A percentile compares a stretch with the other conserved stretches of the same genome.
Evolutionary conservation across 2,888 invertebrate species (phyloP).

Genomic region (Machimus atricapillus): DNA sequence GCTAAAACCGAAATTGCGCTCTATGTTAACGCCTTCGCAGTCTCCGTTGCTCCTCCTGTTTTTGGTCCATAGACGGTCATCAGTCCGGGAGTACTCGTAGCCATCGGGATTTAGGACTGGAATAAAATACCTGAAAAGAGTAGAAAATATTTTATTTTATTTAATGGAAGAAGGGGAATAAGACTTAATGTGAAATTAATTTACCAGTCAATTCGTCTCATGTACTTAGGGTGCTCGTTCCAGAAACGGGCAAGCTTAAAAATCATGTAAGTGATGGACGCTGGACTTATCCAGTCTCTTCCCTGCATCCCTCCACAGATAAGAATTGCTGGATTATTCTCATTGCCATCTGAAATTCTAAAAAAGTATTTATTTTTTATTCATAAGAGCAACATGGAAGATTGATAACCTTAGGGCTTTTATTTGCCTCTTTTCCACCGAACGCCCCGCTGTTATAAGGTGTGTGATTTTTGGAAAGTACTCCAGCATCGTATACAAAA

Average conservation of each 20-base stretch:
- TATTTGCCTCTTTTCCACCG: slow-evolving; percentile 75
- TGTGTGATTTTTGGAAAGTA: slow-evolving; percentile 75
- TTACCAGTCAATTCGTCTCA: slow-evolving; percentile 82
- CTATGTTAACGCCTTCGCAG: slow-evolving; percentile 80
- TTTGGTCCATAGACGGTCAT: slow-evolving; percentile 84
- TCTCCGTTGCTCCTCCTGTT: slow-evolving; percentile 69
- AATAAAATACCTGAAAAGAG: slow-evolving; percentile 68
- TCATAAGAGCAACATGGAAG: not conserved
- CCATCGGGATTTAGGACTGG: slow-evolving; percentile 85
- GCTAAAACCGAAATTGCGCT: slow-evolving; percentile 85
- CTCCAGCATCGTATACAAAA: slow-evolving; percentile 73
- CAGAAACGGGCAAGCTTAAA: slow-evolving; percentile 74
- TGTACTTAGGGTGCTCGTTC: slow-evolving; percentile 67
- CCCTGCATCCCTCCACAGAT: slow-evolving; percentile 82
- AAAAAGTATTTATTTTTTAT: not conserved
- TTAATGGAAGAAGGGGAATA: too few relatives aligned
- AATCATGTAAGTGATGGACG: slow-evolving; percentile 78
- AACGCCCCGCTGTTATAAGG: slow-evolving; percentile 75
- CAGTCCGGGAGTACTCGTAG: slow-evolving; percentile 81
- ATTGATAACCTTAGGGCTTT: slow-evolving; percentile 66
- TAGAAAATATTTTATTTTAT: too few relatives aligned
- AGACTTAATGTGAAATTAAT: slow-evolving; percentile 46
- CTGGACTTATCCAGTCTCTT: slow-evolving; percentile 87
- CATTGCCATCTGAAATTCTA: slow-evolving; percentile 73
- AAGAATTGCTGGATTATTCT: slow-evolving; percentile 71